These are phyloP conservation scores for Caerostris extrusa DNA, from an alignment of 1,140 invertebrate genomes.

Conservation along the genomic window DNA sequence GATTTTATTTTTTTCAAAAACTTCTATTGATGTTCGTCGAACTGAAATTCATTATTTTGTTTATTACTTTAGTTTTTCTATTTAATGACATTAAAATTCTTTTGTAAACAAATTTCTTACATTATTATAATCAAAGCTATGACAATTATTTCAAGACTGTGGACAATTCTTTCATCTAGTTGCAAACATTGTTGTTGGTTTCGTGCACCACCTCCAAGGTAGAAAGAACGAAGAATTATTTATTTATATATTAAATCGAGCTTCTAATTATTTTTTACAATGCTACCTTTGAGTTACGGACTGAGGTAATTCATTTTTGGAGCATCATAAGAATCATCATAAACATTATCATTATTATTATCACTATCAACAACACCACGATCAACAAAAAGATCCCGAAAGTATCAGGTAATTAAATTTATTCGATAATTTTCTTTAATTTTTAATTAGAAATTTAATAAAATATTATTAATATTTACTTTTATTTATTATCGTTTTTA, in stretches of 20 bases:
- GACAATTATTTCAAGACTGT: constrained; percentile 25
- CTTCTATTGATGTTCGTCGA: no score
- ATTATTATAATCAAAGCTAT: neutral
- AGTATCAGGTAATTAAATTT: constrained; percentile 40
- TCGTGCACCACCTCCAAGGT: constrained; percentile 54
- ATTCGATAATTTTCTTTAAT: neutral
- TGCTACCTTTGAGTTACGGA: constrained; percentile 76
- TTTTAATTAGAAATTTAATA: neutral
- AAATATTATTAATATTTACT: no score
- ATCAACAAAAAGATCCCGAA: constrained; percentile 2
- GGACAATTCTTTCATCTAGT: neutral
- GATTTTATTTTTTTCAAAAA: no score
- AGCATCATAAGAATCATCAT: constrained; percentile 57
- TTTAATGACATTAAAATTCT: no score
- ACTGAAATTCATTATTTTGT: no score
- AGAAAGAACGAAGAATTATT: neutral
- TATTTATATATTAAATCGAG: neutral
- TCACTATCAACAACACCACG: constrained; percentile 50
- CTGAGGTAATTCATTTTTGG: constrained; percentile 74
- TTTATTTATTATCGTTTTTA: no score
- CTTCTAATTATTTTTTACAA: constrained; percentile 36
- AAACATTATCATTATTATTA: constrained; percentile 35
- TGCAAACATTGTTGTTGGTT: constrained; percentile 62
- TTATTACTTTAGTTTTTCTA: no score
- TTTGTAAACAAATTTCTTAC: neutral